phyloP scores from a whole-genome alignment of 2,113 vertebrate species.

The Pterocles gutturalis region DNA sequence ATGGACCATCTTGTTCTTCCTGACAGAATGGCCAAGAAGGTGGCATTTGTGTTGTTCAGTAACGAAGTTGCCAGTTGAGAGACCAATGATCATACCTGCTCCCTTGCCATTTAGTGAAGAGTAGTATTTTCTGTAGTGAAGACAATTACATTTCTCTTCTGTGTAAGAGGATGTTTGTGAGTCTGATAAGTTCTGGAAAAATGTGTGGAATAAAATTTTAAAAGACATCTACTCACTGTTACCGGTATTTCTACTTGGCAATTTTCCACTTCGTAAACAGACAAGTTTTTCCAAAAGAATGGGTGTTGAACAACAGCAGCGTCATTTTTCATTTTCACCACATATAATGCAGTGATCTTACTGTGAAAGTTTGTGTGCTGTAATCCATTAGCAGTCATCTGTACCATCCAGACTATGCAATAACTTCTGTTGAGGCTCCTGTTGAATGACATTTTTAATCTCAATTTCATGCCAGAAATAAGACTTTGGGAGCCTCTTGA shows the following conservation, averaged over 20 bases:
- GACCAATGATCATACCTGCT: rapidly evolving
- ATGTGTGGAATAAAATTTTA: background rate
- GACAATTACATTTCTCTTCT: background rate
- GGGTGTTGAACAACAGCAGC: background rate
- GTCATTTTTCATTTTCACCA: background rate
- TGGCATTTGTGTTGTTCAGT: background rate
- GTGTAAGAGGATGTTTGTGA: background rate
- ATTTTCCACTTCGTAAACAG: conserved; percentile 25
- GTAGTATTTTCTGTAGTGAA: background rate
- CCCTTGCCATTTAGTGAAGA: background rate
- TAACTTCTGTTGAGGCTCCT: background rate
- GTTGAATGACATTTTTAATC: conserved; percentile 62
- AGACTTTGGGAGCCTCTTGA: background rate
- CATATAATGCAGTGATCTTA: background rate
- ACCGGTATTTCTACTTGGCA: background rate
- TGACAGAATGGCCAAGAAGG: background rate
- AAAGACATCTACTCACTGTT: background rate
- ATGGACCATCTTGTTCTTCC: background rate
- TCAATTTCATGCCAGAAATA: conserved; percentile 13
- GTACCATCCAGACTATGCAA: background rate
- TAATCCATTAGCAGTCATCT: background rate
- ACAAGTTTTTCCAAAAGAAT: background rate
- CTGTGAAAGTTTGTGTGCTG: background rate
- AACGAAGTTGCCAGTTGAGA: background rate
- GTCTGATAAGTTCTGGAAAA: background rate